Conservation (phyloP, 1,140 invertebrate genomes). For the Trypoxylus dichotomus region DNA sequence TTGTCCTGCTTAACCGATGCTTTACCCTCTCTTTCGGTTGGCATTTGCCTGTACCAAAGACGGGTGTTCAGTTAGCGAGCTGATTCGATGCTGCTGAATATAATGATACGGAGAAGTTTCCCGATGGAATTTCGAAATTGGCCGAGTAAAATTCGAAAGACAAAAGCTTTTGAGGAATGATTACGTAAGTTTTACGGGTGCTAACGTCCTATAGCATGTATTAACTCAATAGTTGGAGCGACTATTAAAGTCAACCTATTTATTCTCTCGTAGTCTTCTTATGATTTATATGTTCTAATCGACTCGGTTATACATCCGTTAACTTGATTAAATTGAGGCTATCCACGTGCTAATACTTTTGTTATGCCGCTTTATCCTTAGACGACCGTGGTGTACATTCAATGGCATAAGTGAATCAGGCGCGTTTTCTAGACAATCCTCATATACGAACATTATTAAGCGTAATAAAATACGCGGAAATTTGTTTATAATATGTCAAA, state of each 20-base stretch:
- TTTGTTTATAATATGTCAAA: no score
- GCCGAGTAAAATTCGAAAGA: no score
- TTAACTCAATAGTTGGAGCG: neutral
- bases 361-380: neutral
- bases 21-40: no score
- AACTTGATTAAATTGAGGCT: neutral
- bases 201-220: no score
- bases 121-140: no score
- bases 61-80: neutral
- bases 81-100: neutral
- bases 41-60: no score
- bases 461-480: no score
- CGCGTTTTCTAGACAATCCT: neutral
- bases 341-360: neutral
- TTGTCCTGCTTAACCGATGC: neutral
- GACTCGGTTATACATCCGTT: neutral
- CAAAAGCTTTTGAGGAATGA: no score
- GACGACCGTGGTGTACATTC: neutral
- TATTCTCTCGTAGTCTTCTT: neutral
- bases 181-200: no score
- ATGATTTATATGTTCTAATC: neutral
- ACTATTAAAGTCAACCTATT: neutral
- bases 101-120: no score
- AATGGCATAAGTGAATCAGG: neutral
- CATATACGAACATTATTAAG: no score